Evolutionary conservation across 2,113 vertebrate genomes (phyloP), one percentile per base, ranked within the genome.

Genomic region (Desmodus rotundus): DNA sequence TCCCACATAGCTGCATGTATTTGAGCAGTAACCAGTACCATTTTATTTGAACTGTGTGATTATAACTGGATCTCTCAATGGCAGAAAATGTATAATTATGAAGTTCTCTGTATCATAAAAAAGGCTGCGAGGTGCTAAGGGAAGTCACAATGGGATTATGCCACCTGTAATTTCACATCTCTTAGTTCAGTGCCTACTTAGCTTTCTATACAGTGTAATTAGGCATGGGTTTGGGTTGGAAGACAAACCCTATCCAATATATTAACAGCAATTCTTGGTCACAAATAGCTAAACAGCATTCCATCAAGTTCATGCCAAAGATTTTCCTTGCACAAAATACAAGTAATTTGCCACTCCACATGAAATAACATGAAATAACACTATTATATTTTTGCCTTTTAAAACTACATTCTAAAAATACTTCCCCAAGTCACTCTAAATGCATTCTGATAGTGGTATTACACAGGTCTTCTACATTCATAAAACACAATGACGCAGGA

Each of bases 11-110:
- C 16, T 97, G 94, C 91, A 96, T 95, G 54, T 82, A 95, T 96
- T 97, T 98, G 92, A 97, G 93, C 92, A 97, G 93, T 97, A 98
- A 98, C 97, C 77, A 87, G 83, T 78, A 96, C 80, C 95, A 92
- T 98, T 98, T 95, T 97, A 97, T 93, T 89, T 95, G 95, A 98
- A 96, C 97, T 97, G 47, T 98, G 73, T 98, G 98, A 98, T 98
- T 98, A 97, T 87, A 97, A 96, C 85, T 89, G 38, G 73, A 96
- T 98, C 94, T 96, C 97, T 98, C 97, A 88, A 80, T 96, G 93
- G 91, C 89, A 92, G 86, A 97, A 98, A 98, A 97, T 97, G 84
- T 98, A 41, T 98, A 98, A 98, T 98, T 98, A 98, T 67, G 84
- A 98, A 98, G 92, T 98, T 98, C 93, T 97, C 92, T 58, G 96